Conservation (phyloP, 2,888 invertebrate genomes). For the Lasioglossum pauxillum region DNA sequence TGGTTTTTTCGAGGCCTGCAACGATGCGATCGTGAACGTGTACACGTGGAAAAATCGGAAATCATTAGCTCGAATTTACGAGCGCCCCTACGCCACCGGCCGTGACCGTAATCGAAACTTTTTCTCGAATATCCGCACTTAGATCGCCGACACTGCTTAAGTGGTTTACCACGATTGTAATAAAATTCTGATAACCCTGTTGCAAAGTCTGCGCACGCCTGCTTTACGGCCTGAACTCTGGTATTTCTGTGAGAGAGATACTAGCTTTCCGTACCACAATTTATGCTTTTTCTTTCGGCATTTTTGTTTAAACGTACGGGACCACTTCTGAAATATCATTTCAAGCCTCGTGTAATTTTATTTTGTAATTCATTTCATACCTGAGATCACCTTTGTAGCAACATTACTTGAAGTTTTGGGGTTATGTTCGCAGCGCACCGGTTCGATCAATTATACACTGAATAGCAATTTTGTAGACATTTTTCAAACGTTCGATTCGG, state of each 20-base stretch:
- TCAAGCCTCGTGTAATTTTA: no score
- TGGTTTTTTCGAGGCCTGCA: conserved; percentile 6
- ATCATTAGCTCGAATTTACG: conserved; percentile 23
- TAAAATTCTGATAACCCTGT: conserved; percentile 13
- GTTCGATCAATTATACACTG: no score
- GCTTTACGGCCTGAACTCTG: background rate
- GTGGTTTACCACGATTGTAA: conserved; percentile 23
- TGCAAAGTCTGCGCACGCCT: background rate
- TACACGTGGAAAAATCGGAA: conserved; percentile 28
- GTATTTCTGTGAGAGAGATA: background rate
- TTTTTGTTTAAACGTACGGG: background rate
- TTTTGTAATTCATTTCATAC: no score
- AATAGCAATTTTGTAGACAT: no score
- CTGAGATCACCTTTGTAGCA: no score
- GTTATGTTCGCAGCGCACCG: no score
- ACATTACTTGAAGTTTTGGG: no score
- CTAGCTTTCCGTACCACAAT: background rate
- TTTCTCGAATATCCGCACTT: conserved; percentile 15
- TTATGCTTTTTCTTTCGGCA: background rate
- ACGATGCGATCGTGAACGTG: conserved; percentile 6
- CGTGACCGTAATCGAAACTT: conserved; percentile 33
- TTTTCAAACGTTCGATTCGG: no score
- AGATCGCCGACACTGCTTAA: conserved; percentile 16
- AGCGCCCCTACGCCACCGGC: conserved; percentile 18
- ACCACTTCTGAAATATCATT: no score